Conservation (phyloP, 2,797 vertebrate species). For the Micromesistius poutassou region DNA sequence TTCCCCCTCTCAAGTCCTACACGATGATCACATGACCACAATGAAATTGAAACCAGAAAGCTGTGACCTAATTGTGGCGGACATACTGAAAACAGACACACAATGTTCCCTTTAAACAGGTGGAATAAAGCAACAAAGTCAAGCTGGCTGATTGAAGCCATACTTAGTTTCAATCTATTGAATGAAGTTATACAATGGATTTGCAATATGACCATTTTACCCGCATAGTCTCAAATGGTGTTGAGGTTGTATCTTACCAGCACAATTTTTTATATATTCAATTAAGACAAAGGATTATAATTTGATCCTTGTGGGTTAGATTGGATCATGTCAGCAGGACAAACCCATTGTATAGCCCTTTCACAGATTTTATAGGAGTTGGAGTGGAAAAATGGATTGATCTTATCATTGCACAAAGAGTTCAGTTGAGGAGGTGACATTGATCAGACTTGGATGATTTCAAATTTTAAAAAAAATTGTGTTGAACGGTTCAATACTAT, state of each 20-base stretch:
- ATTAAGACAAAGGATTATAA: conserved; percentile 3
- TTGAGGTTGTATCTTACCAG: neutral
- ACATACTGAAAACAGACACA: neutral
- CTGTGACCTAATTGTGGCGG: neutral
- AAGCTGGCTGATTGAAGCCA: neutral
- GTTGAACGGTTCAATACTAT: neutral
- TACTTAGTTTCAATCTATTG: neutral
- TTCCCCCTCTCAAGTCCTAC: neutral
- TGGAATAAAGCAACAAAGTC: neutral
- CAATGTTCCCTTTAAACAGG: neutral
- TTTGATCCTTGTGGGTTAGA: neutral
- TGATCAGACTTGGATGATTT: neutral
- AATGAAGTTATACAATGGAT: neutral
- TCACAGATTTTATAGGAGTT: neutral
- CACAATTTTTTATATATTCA: neutral
- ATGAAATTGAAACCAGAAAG: neutral
- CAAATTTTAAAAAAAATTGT: neutral
- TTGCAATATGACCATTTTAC: neutral
- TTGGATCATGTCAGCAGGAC: neutral
- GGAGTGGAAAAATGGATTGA: neutral
- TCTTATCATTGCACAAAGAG: neutral
- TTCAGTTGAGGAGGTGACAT: neutral
- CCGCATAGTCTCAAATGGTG: neutral
- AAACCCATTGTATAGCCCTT: neutral
- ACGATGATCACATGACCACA: neutral